Evolutionary conservation across 2,113 vertebrate species (phyloP).

Genomic region (Larimichthys polyactis): DNA sequence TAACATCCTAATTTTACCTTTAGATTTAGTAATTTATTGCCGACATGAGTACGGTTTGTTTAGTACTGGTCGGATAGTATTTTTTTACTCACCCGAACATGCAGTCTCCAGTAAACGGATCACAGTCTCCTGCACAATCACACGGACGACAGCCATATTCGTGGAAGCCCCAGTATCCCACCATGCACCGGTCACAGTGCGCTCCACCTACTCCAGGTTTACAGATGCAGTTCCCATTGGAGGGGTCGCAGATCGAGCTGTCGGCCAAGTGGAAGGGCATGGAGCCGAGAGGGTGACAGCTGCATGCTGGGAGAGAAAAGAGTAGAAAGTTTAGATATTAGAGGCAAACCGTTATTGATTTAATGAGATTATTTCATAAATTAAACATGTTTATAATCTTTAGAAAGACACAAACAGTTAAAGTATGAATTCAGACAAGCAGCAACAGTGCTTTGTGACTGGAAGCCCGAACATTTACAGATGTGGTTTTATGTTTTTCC

Average conservation of each 20-base stretch:
- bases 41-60: no score
- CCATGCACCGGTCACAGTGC: conserved; percentile 92
- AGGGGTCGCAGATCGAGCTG: conserved; percentile 87
- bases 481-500: no score
- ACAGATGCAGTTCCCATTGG: conserved; percentile 93
- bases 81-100: conserved; percentile 84
- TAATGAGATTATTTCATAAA: no score
- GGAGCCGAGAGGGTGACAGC: conserved; percentile 92
- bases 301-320: conserved; percentile 85
- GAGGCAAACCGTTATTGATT: no score
- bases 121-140: conserved; percentile 92
- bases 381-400: no score
- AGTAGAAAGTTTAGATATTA: neutral
- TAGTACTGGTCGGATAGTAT: no score
- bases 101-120: conserved; percentile 93
- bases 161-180: conserved; percentile 96
- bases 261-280: conserved; percentile 83
- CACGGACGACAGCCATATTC: conserved; percentile 93
- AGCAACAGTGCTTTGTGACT: no score
- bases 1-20: no score
- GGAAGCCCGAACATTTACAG: no score
- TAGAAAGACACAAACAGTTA: no score
- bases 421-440: no score
- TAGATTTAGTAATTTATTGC: no score
- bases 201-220: conserved; percentile 93